Percentiles rank a stretch among this genome's conserved stretches.
These are phyloP conservation scores for Thrips palmi DNA, from an alignment of 1,140 invertebrate species.

Conservation along the genomic window DNA sequence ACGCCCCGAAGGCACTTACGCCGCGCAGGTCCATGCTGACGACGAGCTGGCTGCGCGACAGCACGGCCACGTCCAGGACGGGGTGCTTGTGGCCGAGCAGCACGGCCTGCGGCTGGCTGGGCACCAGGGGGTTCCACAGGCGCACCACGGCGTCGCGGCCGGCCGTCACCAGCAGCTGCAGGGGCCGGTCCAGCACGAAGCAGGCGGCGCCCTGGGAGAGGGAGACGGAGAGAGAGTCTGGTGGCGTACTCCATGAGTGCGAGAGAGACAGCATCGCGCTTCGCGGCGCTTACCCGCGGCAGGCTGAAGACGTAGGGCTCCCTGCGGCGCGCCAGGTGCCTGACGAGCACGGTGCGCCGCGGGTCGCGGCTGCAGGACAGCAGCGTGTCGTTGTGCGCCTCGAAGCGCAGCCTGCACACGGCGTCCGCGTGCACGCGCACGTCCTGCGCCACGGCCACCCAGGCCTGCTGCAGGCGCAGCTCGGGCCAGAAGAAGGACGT, in stretches of 20 bases:
- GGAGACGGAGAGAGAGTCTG: too few relatives aligned
- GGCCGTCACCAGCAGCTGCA: conserved; percentile 26
- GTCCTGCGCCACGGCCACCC: too few relatives aligned
- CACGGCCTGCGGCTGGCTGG: conserved; percentile 17
- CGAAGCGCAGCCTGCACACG: conserved; percentile 22
- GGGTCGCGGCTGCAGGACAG: conserved; percentile 28
- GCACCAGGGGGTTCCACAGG: conserved; percentile 26
- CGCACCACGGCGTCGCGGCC: conserved; percentile 24
- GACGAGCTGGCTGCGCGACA: conserved; percentile 21
- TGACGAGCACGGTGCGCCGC: conserved; percentile 21
- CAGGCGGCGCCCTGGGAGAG: too few relatives aligned
- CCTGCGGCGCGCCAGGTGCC: conserved; percentile 22
- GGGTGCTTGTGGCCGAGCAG: conserved; percentile 18
- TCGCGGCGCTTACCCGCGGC: conserved; percentile 25
- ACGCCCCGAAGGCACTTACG: conserved; percentile 31
- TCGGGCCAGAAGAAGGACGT: too few relatives aligned
- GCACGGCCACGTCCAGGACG: conserved; percentile 24
- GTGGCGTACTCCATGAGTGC: too few relatives aligned
- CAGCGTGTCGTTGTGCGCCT: conserved; percentile 20
- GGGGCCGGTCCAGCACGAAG: conserved; percentile 22
- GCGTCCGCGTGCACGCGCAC: too few relatives aligned
- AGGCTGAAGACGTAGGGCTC: conserved; percentile 26
- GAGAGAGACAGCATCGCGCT: too few relatives aligned
- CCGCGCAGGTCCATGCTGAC: conserved; percentile 25
- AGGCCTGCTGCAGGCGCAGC: too few relatives aligned